Conservation (phyloP, 2,888 invertebrate species). For the Koerneria pararmatus region DNA sequence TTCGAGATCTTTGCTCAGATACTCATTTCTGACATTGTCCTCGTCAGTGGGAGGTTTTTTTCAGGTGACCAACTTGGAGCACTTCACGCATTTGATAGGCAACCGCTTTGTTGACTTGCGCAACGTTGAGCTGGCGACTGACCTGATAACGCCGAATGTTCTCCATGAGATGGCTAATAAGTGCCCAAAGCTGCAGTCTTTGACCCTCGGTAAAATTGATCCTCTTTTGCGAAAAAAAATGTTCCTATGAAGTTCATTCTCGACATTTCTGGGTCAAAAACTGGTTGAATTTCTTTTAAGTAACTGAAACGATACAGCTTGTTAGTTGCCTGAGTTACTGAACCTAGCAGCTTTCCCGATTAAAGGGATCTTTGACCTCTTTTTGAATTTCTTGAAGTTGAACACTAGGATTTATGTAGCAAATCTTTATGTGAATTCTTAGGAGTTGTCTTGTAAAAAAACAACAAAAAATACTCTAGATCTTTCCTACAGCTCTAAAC, state of each 20-base stretch:
- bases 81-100: constrained; percentile 48
- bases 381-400: too few species aligned
- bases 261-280: neutral
- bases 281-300: too few species aligned
- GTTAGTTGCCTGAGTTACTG: neutral
- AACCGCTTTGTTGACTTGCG: constrained; percentile 78
- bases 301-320: constrained; percentile 16
- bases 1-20: too few species aligned
- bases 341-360: too few species aligned
- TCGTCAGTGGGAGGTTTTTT: too few species aligned
- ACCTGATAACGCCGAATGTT: constrained; percentile 90
- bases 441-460: too few species aligned
- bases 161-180: constrained; percentile 92
- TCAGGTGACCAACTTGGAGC: constrained; percentile 48
- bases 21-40: too few species aligned
- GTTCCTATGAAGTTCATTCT: neutral
- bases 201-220: constrained; percentile 70
- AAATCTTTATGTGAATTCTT: too few species aligned
- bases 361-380: too few species aligned
- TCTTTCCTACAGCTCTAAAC: too few species aligned
- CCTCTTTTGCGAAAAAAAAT: constrained; percentile 17
- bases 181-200: constrained; percentile 88
- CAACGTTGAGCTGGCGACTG: constrained; percentile 89
- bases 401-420: too few species aligned
- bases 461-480: too few species aligned